Evolutionary conservation across 2,113 vertebrate genomes (phyloP).

Genomic region (Clarias gariepinus): DNA sequence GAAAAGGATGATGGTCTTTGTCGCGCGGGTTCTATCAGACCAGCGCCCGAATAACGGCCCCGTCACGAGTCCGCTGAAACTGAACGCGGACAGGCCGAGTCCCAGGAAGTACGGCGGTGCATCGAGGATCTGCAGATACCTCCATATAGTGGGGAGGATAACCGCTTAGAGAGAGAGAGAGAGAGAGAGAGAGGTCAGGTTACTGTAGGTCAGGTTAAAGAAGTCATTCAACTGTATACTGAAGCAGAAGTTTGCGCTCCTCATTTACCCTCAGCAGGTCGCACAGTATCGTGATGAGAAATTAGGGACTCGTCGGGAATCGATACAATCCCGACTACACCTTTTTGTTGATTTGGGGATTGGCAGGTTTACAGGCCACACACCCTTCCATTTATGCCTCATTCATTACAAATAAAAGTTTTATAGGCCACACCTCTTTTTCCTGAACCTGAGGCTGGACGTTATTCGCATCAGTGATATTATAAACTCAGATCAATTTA

Average conservation of each 20-base stretch:
- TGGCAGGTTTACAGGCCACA: not conserved
- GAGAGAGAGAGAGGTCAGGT: not conserved
- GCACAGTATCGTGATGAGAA: not conserved
- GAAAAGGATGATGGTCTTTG: constrained; percentile 78
- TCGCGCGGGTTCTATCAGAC: constrained; percentile 75
- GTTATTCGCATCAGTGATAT: not conserved
- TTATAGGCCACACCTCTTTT: not conserved
- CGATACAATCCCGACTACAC: not conserved
- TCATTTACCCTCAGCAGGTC: not conserved
- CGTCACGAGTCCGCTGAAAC: constrained; percentile 74
- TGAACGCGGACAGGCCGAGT: constrained; percentile 80
- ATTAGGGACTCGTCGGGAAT: not conserved
- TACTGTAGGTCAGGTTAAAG: not conserved
- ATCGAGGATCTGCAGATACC: constrained; percentile 77
- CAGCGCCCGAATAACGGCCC: constrained; percentile 78
- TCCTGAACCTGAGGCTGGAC: too few species aligned
- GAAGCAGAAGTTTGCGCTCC: not conserved
- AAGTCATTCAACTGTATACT: not conserved
- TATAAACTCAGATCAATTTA: not conserved
- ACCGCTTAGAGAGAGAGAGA: constrained; percentile 66
- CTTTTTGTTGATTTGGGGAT: not conserved
- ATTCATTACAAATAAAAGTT: not conserved
- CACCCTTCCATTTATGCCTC: not conserved
- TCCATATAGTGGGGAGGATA: constrained; percentile 83
- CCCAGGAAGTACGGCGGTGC: constrained; percentile 81